Conservation (phyloP, 2,797 vertebrate genomes). For the Diplodus puntazzo region DNA sequence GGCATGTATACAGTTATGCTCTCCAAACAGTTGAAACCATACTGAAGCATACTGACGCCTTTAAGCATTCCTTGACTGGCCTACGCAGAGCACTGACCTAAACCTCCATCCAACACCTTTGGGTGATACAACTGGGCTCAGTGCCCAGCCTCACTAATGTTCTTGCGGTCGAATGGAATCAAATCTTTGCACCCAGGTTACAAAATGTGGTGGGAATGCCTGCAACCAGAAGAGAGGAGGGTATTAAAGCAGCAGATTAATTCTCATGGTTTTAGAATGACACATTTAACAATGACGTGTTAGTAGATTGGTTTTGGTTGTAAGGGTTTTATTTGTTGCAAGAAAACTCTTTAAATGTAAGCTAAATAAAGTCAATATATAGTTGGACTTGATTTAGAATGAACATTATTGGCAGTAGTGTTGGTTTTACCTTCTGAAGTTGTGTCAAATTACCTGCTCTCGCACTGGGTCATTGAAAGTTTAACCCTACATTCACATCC, state of each 20-base stretch:
- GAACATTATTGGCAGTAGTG: constrained; percentile 15
- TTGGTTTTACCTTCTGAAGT: constrained; percentile 17
- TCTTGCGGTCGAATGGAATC: neutral
- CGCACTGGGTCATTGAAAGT: constrained; percentile 22
- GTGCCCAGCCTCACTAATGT: fast-evolving
- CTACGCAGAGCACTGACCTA: neutral
- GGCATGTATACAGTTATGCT: neutral
- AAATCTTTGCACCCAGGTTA: neutral
- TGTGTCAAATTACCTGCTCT: constrained; percentile 21
- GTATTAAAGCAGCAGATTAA: neutral
- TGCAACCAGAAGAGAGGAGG: neutral
- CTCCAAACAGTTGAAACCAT: neutral
- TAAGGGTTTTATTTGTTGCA: neutral
- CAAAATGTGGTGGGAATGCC: constrained; percentile 2
- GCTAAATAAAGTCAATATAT: constrained; percentile 16
- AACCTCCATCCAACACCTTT: neutral
- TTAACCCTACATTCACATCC: constrained; percentile 41
- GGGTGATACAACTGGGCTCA: constrained; percentile 10
- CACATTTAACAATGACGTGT: neutral
- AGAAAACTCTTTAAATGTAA: neutral
- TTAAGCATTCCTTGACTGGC: neutral
- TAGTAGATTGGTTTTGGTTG: neutral
- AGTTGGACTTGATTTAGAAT: constrained; percentile 7
- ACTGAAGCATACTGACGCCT: neutral
- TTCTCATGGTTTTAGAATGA: constrained; percentile 1